These are phyloP conservation scores for Aepyceros melampus DNA, from an alignment of 2,113 vertebrate genomes.

Conservation along the genomic window DNA sequence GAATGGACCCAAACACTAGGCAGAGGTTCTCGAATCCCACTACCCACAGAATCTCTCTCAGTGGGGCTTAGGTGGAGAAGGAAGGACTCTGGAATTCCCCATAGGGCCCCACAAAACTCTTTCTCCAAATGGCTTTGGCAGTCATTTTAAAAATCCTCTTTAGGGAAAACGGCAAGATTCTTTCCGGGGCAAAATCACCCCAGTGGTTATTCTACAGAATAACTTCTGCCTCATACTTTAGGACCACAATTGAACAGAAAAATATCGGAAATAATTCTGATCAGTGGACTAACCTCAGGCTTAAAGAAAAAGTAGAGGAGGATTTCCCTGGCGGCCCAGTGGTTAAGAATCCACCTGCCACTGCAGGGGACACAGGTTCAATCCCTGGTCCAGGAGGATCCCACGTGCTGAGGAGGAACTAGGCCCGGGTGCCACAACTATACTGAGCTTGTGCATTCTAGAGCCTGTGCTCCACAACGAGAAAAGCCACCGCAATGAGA, in stretches of 20 bases:
- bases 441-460: neutral
- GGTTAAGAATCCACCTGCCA: neutral
- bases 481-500: accelerated
- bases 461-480: neutral
- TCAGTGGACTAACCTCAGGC: neutral
- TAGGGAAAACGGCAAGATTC: neutral
- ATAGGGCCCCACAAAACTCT: neutral
- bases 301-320: neutral
- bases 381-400: neutral
- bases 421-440: neutral
- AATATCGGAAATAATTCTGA: neutral
- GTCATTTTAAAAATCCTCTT: neutral
- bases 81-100: accelerated
- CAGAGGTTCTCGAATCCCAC: neutral
- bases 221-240: neutral
- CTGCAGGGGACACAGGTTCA: neutral
- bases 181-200: neutral
- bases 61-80: accelerated
- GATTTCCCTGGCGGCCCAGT: neutral
- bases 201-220: neutral
- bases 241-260: neutral
- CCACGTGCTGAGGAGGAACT: neutral
- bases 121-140: neutral
- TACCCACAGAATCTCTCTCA: neutral
- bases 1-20: neutral